Conservation (phyloP, 2,888 invertebrate species). For the Chironomus riparius region DNA sequence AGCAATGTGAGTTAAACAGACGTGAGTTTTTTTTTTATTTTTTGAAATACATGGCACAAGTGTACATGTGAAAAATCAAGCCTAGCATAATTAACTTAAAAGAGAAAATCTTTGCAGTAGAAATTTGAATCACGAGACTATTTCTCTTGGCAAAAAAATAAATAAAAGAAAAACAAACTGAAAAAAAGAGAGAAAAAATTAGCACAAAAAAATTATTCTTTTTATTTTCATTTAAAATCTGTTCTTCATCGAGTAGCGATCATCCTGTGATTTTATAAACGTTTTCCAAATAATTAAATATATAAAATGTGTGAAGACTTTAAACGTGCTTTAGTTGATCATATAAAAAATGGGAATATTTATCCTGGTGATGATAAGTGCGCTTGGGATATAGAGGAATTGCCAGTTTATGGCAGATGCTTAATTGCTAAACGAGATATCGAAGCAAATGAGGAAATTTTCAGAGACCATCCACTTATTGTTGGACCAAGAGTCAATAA, state of each 20-base stretch:
- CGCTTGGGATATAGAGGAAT: slow-evolving; percentile 52
- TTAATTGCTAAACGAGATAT: slow-evolving; percentile 60
- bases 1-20: background rate
- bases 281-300: too few relatives aligned
- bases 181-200: background rate
- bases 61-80: background rate
- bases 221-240: background rate
- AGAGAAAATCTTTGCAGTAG: background rate
- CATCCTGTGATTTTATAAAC: background rate
- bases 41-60: background rate
- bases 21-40: background rate
- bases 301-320: slow-evolving; percentile 16
- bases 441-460: slow-evolving; percentile 57
- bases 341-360: background rate
- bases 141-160: background rate
- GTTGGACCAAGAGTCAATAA: slow-evolving; percentile 56
- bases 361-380: background rate
- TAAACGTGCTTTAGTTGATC: background rate
- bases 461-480: slow-evolving; percentile 59
- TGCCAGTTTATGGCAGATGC: slow-evolving; percentile 59
- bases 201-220: background rate
- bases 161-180: too few relatives aligned
- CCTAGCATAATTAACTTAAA: background rate
- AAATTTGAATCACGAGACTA: background rate
- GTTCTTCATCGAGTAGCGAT: background rate